Evolutionary conservation across 2,113 vertebrate species (phyloP).

Genomic region (Corythaixoides concolor): DNA sequence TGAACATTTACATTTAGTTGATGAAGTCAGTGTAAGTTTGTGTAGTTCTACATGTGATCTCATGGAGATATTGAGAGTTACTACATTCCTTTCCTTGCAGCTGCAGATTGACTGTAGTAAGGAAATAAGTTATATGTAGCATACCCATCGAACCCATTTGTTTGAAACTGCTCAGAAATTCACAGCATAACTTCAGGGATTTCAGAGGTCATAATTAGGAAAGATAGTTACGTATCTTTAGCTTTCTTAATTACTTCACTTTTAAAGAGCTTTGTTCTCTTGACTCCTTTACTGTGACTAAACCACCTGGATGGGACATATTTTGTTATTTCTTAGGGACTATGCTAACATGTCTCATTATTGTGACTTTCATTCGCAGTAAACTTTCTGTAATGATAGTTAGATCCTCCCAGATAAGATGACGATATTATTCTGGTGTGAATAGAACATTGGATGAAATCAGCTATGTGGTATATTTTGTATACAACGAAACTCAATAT

Average conservation of each 20-base stretch:
- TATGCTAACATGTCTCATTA: neutral
- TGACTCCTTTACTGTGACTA: conserved; percentile 8
- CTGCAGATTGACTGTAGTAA: neutral
- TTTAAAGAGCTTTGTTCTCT: conserved; percentile 35
- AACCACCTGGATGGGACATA: conserved; percentile 23
- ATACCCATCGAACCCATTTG: neutral
- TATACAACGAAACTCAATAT: neutral
- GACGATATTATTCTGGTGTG: neutral
- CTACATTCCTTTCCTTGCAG: neutral
- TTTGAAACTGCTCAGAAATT: conserved; percentile 3
- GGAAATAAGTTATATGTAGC: neutral
- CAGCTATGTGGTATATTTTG: neutral
- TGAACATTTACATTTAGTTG: neutral
- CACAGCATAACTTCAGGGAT: neutral
- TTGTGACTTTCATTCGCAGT: neutral
- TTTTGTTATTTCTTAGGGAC: conserved; percentile 51
- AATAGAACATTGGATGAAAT: neutral
- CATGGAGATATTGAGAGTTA: neutral
- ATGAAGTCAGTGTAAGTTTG: neutral
- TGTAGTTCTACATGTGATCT: neutral
- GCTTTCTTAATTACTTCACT: conserved; percentile 17
- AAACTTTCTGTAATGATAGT: neutral
- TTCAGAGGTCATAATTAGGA: conserved; percentile 14
- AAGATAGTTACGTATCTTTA: neutral
- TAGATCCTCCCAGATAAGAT: neutral